Percentiles rank a stretch among this genome's conserved stretches.
These are phyloP conservation scores for Chironomus tepperi DNA, from an alignment of 1,140 invertebrate genomes.

Conservation along the genomic window DNA sequence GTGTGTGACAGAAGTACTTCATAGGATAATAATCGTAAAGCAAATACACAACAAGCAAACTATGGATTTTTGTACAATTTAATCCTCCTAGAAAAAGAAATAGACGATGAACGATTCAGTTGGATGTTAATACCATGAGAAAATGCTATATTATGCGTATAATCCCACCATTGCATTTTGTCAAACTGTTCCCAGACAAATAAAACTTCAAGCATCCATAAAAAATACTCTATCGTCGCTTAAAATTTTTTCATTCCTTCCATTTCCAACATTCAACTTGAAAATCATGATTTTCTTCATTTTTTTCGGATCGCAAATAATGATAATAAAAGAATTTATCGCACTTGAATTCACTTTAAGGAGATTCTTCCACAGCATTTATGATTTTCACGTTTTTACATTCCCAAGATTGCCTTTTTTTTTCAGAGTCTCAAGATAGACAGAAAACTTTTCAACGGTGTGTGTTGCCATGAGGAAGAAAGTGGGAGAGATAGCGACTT, in stretches of 20 bases:
- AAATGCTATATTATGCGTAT: neutral
- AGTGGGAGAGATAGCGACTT: neutral
- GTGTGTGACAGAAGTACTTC: neutral
- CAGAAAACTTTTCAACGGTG: neutral
- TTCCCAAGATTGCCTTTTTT: neutral
- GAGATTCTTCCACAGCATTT: neutral
- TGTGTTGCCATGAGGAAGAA: neutral
- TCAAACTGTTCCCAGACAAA: neutral
- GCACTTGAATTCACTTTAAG: slow-evolving; percentile 19
- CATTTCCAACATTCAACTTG: too few relatives aligned
- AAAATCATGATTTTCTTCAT: neutral
- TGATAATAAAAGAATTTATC: slow-evolving; percentile 23
- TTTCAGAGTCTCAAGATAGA: neutral
- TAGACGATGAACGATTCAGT: neutral
- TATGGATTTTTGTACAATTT: neutral
- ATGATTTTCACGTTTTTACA: neutral
- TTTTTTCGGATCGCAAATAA: neutral
- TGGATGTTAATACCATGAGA: neutral
- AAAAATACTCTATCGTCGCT: neutral
- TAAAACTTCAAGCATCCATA: neutral
- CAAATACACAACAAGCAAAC: neutral
- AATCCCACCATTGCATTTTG: neutral
- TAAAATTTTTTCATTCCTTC: neutral
- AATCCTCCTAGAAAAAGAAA: neutral
- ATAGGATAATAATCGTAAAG: slow-evolving; percentile 13